Evolutionary conservation across 2,113 vertebrate genomes (phyloP).

Genomic region (Epinephelus fuscoguttatus): DNA sequence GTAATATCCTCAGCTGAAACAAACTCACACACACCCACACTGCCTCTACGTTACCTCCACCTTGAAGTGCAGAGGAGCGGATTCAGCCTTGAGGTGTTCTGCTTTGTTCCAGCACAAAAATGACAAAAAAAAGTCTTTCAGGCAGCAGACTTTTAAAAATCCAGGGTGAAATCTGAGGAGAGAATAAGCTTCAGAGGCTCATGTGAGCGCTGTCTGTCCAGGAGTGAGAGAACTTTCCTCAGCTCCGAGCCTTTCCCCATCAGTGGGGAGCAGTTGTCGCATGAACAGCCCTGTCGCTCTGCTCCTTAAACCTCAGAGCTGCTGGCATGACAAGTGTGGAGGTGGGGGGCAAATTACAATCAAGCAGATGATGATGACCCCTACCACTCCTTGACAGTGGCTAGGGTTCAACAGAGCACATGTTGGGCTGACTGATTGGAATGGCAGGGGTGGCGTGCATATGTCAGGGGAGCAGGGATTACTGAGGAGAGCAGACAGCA

Average conservation of each 20-base stretch:
- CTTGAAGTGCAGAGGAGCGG: constrained; percentile 47
- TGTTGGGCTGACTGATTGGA: constrained; percentile 73
- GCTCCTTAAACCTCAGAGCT: constrained; percentile 67
- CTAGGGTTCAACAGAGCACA: constrained; percentile 66
- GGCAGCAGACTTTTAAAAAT: not conserved
- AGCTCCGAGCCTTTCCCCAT: constrained; percentile 39
- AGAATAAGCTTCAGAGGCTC: constrained; percentile 29
- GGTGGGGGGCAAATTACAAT: constrained; percentile 43
- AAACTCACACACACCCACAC: constrained; percentile 54
- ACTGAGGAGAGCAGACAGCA: constrained; percentile 58
- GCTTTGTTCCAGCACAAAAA: constrained; percentile 31
- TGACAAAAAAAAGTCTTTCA: constrained; percentile 1
- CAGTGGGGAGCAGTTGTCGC: constrained; percentile 76
- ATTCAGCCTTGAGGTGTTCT: constrained; percentile 46
- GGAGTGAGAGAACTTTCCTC: constrained; percentile 49
- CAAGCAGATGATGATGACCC: constrained; percentile 72
- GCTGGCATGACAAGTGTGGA: constrained; percentile 70
- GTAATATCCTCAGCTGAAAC: constrained; percentile 75
- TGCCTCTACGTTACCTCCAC: constrained; percentile 59
- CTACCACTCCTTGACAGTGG: constrained; percentile 58
- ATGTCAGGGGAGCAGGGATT: constrained; percentile 50
- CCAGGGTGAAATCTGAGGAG: constrained; percentile 10
- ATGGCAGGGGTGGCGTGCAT: constrained; percentile 62
- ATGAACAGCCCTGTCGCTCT: constrained; percentile 56
- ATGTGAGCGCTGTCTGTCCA: constrained; percentile 23